Evolutionary conservation across 2,888 invertebrate species (phyloP).

Genomic region (Scaptomyza reducta): DNA sequence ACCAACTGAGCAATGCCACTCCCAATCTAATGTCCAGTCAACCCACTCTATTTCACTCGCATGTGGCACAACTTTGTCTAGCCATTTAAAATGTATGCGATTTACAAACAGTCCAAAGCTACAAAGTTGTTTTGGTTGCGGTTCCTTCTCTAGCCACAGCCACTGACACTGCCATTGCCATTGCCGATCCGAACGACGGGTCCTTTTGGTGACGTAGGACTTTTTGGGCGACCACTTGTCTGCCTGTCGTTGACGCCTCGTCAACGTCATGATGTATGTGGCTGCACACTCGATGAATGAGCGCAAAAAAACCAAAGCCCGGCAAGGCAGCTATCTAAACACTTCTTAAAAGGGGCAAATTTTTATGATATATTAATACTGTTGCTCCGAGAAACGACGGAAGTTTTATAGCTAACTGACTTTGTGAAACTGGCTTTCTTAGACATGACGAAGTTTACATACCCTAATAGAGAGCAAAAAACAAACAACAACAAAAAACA

Average conservation of each 20-base stretch:
- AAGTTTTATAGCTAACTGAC: neutral
- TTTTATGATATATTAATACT: constrained; percentile 10
- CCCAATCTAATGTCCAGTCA: neutral
- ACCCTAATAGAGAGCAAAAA: neutral
- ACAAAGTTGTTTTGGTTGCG: constrained; percentile 37
- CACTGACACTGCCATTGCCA: neutral
- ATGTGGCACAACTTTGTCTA: constrained; percentile 50
- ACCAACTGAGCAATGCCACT: neutral
- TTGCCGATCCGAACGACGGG: neutral
- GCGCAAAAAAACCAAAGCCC: neutral
- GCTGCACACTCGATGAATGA: constrained; percentile 31
- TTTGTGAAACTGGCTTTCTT: neutral
- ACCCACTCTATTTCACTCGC: constrained; percentile 9
- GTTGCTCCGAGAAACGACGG: neutral
- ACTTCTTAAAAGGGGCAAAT: neutral
- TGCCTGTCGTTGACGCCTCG: constrained; percentile 68
- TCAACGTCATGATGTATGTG: constrained; percentile 71
- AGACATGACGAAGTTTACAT: neutral
- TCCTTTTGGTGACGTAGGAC: constrained; percentile 5
- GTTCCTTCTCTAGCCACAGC: constrained; percentile 1
- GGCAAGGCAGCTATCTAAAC: neutral
- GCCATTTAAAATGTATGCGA: constrained; percentile 53
- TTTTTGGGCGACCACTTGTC: constrained; percentile 55
- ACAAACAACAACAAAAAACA: no score
- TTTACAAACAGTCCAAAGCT: constrained; percentile 39